Evolutionary conservation across 2,797 vertebrate genomes (phyloP), one percentile per base, ranked within the genome.

Genomic region (Pantherophis vulpinus): DNA sequence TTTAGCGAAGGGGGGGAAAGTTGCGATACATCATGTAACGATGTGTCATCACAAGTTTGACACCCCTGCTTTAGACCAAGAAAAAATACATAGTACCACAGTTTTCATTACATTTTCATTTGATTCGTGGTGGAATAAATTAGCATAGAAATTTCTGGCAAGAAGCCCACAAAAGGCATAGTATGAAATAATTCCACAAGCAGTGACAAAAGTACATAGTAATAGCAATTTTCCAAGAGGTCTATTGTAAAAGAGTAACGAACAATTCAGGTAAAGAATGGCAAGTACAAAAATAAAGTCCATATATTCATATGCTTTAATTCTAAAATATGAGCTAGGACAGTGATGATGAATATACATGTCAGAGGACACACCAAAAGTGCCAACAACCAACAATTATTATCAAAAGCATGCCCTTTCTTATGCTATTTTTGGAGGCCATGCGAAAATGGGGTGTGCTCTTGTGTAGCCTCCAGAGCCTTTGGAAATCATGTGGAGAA

Each of bases 161-260:
- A 91, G 23, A 93, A 94, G 93, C 96, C 92, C 95, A 95, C 47
- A 12, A 14, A 94, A 90, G 61, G 93, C 94, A 95, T 93, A 66
- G 90, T 94, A 51, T 95, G 93, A 94, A 92, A 55, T 93, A 94
- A 59, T 32, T 27, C 91, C 94, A 56, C 94, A 87, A 37, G 93
- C 92, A 94, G 87, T 9, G 87, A 93, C 89, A 94, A 94, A 4
- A 92, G 94, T 93, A n/a, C 11, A 66, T 93, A 58, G 79, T 96
- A 96, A 91, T 27, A 79, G 94, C 88, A 93, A 87, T 55, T 1
- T 91, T 93, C 94, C 92, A 87, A 92, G 86, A 86, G 54, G 90
- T 93, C 95, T 37, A 27, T 61, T 79, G 27, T 94, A 93, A 66
- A 95, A 95, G 94, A 94, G 91, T 63, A 95, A 95, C 88, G 95